A percentile compares a stretch with the other conserved stretches of the same genome.
Evolutionary conservation across 2,797 vertebrate species (phyloP).

Genomic region (Rhynchotus rufescens): DNA sequence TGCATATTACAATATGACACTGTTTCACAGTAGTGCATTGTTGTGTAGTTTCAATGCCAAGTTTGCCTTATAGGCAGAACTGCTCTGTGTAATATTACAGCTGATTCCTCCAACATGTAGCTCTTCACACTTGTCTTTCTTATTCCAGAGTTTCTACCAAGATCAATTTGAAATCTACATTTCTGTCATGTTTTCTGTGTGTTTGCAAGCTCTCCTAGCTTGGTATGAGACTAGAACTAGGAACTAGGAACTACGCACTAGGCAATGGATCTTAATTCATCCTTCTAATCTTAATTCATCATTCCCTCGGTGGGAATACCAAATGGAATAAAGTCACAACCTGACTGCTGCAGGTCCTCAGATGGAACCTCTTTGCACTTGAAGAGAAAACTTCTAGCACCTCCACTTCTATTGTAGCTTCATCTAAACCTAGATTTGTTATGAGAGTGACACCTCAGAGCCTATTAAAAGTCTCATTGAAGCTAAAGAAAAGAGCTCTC

Average conservation of each 20-base stretch:
- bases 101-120: not conserved
- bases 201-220: not conserved
- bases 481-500: not conserved
- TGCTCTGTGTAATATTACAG: not conserved
- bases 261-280: not conserved
- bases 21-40: not conserved
- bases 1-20: not conserved
- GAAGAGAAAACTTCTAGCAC: not conserved
- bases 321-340: not conserved
- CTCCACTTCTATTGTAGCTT: not conserved
- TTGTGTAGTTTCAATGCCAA: not conserved
- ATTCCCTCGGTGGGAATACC: accelerated
- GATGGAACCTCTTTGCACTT: not conserved
- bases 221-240: too few species aligned
- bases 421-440: not conserved
- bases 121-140: not conserved
- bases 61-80: not conserved
- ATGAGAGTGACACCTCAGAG: not conserved
- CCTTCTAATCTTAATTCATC: not conserved
- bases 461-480: not conserved
- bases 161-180: not conserved
- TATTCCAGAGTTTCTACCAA: not conserved
- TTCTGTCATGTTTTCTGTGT: not conserved
- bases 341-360: not conserved
- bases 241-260: too few species aligned